Percentiles rank a stretch among this genome's conserved stretches.
Conservation (phyloP, 2,113 vertebrate genomes). For the Globicephala melas region DNA sequence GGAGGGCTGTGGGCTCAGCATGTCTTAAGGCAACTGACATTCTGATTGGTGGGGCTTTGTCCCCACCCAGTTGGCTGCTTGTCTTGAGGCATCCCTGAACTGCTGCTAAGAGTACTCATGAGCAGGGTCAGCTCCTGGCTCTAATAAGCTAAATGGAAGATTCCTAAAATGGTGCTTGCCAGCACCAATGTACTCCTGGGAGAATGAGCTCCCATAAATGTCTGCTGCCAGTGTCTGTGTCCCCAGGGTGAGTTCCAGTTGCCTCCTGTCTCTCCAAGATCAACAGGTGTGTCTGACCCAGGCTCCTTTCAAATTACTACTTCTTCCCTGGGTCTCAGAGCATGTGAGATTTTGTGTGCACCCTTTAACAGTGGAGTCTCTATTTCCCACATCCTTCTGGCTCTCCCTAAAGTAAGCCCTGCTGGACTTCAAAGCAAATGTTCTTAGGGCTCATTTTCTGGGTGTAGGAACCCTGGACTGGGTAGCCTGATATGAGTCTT, state of each 20-base stretch:
- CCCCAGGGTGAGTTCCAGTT: neutral
- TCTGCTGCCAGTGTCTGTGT: neutral
- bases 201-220: neutral
- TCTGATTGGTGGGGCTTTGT: neutral
- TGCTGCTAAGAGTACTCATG: neutral
- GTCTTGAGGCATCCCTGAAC: neutral
- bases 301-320: neutral
- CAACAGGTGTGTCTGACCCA: neutral
- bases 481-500: neutral
- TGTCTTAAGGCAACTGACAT: neutral
- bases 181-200: neutral
- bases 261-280: neutral
- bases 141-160: neutral
- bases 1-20: neutral
- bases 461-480: neutral
- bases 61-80: neutral
- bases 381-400: fast-evolving
- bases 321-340: neutral
- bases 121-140: neutral
- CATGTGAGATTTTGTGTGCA: neutral
- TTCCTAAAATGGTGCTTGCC: neutral
- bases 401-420: neutral
- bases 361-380: neutral
- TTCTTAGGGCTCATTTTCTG: neutral
- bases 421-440: neutral